A percentile compares a stretch with the other conserved stretches of the same genome.
Evolutionary conservation across 2,113 vertebrate species (phyloP).

Genomic region (Cololabis saira): DNA sequence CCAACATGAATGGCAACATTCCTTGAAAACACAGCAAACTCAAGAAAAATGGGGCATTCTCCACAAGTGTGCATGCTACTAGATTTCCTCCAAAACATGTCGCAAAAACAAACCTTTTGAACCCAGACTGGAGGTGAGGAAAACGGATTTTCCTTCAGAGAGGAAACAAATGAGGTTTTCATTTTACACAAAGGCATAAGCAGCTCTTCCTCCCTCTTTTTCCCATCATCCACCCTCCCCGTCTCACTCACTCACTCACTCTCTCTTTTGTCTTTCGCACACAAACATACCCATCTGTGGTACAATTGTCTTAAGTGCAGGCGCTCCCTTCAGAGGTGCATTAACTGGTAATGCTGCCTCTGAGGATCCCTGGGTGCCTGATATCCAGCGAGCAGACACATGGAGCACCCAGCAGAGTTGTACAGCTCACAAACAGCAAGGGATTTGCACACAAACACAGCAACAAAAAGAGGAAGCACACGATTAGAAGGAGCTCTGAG

Average conservation of each 20-base stretch:
- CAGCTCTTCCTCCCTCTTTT: slow-evolving; percentile 22
- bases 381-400: slow-evolving; percentile 58
- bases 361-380: slow-evolving; percentile 57
- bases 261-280: slow-evolving; percentile 23
- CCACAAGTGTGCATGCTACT: slow-evolving; percentile 1
- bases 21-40: slow-evolving; percentile 6
- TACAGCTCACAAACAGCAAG: slow-evolving; percentile 54
- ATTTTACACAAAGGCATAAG: slow-evolving; percentile 29
- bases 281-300: slow-evolving; percentile 37
- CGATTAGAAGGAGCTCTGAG: slow-evolving; percentile 69
- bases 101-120: slow-evolving; percentile 59
- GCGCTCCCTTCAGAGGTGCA: slow-evolving; percentile 67
- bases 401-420: slow-evolving; percentile 61
- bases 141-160: slow-evolving; percentile 49
- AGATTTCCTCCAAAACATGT: slow-evolving; percentile 30
- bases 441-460: slow-evolving; percentile 49
- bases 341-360: slow-evolving; percentile 65
- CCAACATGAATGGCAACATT: slow-evolving; percentile 9
- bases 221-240: slow-evolving; percentile 26
- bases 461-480: slow-evolving; percentile 70
- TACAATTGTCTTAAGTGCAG: slow-evolving; percentile 73
- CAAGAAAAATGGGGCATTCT: slow-evolving; percentile 9
- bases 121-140: slow-evolving; percentile 35
- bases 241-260: not conserved
- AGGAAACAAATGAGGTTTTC: slow-evolving; percentile 36